Base-by-base conservation (phyloP, 2,888 invertebrate species). In the Leucophenga montana region DNA sequence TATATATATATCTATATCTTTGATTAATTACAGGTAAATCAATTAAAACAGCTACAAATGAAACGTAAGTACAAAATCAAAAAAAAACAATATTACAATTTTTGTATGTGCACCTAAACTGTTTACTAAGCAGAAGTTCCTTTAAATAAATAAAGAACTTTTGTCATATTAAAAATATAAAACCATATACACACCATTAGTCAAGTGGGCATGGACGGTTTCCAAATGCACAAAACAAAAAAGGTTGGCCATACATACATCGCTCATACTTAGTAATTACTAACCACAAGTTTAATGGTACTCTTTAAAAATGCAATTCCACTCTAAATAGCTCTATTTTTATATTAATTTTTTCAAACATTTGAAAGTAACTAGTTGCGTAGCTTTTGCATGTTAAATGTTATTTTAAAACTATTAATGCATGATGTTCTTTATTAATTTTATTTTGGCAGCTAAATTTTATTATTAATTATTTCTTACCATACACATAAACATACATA, bases 21-120 rank as follows among this genome's bases (percentile, higher is more conserved):
- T 48, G 14, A 71, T 46, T 74, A 22, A 20, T 77, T 85, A 57
- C 85, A 88, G 88, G 84, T 44, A 88, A 88, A 85, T 85, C 88
- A 27, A 78, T 87, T 31, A 88, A 86, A 78, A 83, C 88, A 74
- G 78, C 85, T 65, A 85, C 87, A 75, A 88, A 86, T 61, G 88
- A 88, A 88, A 88, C 88, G 88, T 88, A 87, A 88, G 88, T 88
- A 83, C 48, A 53, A 65, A 62, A 13, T 11, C n/a, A n/a, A 4
- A n/a, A 1, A 50, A 14, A n/a, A 5, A 33, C 8, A 5, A 39
- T 39, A 39, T 39, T 39, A 5, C 11, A 5, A 11, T 39, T 5
- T 1, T 39, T 39, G 27, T 39, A 5, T 39, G 8, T 11, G 39
- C 39, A 39, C 39, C 54, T 20, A 20, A 14, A 54, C 11, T 18